Evolutionary conservation across 1,140 invertebrate species (phyloP).

Genomic region (Dolichoris vasculosae): DNA sequence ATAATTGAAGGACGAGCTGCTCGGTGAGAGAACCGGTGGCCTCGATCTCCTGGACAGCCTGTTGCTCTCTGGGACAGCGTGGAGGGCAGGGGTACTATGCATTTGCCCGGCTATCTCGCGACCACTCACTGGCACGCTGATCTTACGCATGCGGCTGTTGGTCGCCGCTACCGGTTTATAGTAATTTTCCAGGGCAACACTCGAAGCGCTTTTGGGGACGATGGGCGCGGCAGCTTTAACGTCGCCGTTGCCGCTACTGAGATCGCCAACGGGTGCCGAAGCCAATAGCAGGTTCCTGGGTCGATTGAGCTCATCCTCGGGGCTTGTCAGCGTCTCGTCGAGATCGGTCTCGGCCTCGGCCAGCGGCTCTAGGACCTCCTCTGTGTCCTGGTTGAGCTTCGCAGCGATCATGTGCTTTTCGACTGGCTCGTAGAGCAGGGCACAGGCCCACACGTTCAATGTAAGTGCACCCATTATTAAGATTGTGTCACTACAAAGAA

Average conservation of each 20-base stretch:
- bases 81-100: slow-evolving; percentile 77
- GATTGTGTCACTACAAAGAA: slow-evolving; percentile 79
- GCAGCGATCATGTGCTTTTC: slow-evolving; percentile 82
- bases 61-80: slow-evolving; percentile 73
- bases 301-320: slow-evolving; percentile 37
- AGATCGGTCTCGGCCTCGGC: slow-evolving; percentile 53
- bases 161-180: slow-evolving; percentile 68
- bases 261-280: slow-evolving; percentile 43
- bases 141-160: slow-evolving; percentile 74
- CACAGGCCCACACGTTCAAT: slow-evolving; percentile 88
- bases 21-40: slow-evolving; percentile 80
- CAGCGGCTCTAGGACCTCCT: slow-evolving; percentile 49
- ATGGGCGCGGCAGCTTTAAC: slow-evolving; percentile 53
- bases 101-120: slow-evolving; percentile 75
- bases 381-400: slow-evolving; percentile 56
- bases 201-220: slow-evolving; percentile 75
- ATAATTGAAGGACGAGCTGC: slow-evolving; percentile 87
- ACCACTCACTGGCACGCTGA: slow-evolving; percentile 73
- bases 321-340: slow-evolving; percentile 40
- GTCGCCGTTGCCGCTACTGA: slow-evolving; percentile 44
- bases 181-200: slow-evolving; percentile 75
- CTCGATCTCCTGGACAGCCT: slow-evolving; percentile 62
- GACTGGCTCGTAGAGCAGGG: slow-evolving; percentile 88
- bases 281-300: slow-evolving; percentile 29
- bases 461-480: slow-evolving; percentile 88